Conservation (phyloP, 2,113 vertebrate genomes). For the Ascaphus truei region DNA sequence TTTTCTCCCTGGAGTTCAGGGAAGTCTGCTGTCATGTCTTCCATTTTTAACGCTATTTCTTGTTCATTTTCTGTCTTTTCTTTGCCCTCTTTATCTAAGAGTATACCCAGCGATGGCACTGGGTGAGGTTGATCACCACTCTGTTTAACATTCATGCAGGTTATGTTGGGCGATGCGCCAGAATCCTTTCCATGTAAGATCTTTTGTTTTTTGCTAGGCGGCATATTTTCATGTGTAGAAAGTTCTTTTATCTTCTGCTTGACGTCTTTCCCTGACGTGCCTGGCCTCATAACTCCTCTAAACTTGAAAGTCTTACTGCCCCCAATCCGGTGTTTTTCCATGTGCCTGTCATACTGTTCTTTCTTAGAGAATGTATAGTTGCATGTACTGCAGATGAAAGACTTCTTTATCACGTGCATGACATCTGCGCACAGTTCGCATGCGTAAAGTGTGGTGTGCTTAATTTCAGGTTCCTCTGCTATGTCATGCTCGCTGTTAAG, state of each 20-base stretch:
- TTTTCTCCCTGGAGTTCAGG: slow-evolving; percentile 55
- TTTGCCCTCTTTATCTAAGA: slow-evolving; percentile 43
- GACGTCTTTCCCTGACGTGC: slow-evolving; percentile 54
- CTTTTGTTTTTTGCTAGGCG: slow-evolving; percentile 71
- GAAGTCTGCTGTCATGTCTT: slow-evolving; percentile 62
- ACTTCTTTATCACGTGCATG: slow-evolving; percentile 92
- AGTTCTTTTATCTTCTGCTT: slow-evolving; percentile 56
- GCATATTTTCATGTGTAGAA: slow-evolving; percentile 12
- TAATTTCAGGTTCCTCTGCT: slow-evolving; percentile 76
- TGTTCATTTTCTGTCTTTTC: slow-evolving; percentile 39
- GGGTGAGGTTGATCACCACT: slow-evolving; percentile 41
- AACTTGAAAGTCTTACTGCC: slow-evolving; percentile 84
- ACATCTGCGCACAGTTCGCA: slow-evolving; percentile 95
- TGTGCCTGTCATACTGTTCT: slow-evolving; percentile 94
- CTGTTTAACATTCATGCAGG: slow-evolving; percentile 42
- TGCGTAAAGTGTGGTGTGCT: slow-evolving; percentile 87
- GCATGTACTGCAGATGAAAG: slow-evolving; percentile 96
- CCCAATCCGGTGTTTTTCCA: slow-evolving; percentile 88
- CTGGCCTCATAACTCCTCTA: slow-evolving; percentile 80
- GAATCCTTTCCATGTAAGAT: slow-evolving; percentile 50
- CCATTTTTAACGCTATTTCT: slow-evolving; percentile 61
- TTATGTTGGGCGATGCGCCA: slow-evolving; percentile 44
- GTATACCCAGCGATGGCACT: slow-evolving; percentile 48
- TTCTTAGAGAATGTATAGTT: slow-evolving; percentile 98
- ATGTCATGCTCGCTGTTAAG: slow-evolving; percentile 74